Base-by-base conservation (phyloP, 2,888 invertebrate genomes). In the Callinectes sapidus region DNA sequence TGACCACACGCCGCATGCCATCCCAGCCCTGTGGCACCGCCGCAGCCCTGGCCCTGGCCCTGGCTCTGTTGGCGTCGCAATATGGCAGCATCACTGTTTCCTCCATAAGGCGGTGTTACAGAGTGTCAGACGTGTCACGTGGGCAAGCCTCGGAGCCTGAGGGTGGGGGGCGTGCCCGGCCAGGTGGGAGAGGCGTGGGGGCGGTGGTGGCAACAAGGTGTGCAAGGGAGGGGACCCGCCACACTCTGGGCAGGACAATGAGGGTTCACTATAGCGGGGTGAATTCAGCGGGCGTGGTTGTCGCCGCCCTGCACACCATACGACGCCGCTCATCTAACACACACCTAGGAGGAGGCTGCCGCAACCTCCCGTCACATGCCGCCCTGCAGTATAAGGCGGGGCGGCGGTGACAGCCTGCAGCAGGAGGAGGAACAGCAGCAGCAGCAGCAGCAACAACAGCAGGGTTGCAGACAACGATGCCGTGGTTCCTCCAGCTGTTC, bases 221-320 rank as follows among this genome's bases (percentile, higher is more conserved):
- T 71, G 71, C 23, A 28, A 71, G 71, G 71, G 71, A 71, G 71
- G 71, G 71, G 28, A 28, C n/a, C 28, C 71, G 71, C 71, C 28
- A 10, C 71, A 71, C 23, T 10, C 71, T n/a, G 71, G 71, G 71
- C 71, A 71, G 28, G 71, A 71, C 71, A 71, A 71, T 71, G 71
- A 28, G 71, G 71, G n/a, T 71, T 71, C 71, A 71, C 71, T 71
- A 71, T 71, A 71, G 28, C 71, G 71, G 71, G 71, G 71, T 71
- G 71, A 71, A 28, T 18, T 28, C 28, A 18, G 28, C 71, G 71
- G 71, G 71, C 71, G 71, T 71, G 71, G 71, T 71, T 71, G 71
- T 71, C 71, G n/a, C 71, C 71, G 71, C 71, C 71, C 71, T 71
- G 23, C 71, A 28, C 28, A 8, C 71, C 71, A 28, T 28, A n/a